Percentiles rank a stretch among this genome's conserved stretches.
Evolutionary conservation across 2,113 vertebrate genomes (phyloP).

Genomic region (Steatornis caripensis): DNA sequence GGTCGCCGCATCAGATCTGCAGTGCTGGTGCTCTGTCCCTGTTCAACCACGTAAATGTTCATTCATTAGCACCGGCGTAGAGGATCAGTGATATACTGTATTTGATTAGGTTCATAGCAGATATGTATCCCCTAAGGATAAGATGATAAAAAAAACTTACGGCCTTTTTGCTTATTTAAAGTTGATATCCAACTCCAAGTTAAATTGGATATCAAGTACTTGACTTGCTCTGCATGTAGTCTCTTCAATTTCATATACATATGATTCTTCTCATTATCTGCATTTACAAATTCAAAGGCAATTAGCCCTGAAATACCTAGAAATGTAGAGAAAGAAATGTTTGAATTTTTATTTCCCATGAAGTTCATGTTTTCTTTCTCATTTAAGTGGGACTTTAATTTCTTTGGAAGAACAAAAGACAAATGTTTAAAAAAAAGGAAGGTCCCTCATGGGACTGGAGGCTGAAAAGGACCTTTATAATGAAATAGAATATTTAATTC

Average conservation of each 20-base stretch:
- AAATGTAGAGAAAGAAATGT: constrained; percentile 52
- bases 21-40: constrained; percentile 44
- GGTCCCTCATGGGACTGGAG: not conserved
- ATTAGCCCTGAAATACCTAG: constrained; percentile 63
- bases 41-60: constrained; percentile 16
- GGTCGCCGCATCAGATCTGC: not conserved
- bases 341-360: constrained; percentile 25
- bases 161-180: constrained; percentile 51
- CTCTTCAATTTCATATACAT: constrained; percentile 9
- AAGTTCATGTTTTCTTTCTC: constrained; percentile 28
- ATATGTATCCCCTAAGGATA: not conserved
- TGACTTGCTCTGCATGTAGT: constrained; percentile 26
- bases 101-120: constrained; percentile 45
- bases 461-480: not conserved
- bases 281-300: constrained; percentile 65
- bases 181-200: constrained; percentile 32
- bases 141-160: constrained; percentile 33
- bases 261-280: constrained; percentile 60
- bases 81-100: constrained; percentile 2
- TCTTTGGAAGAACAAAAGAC: constrained; percentile 29
- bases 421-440: not conserved
- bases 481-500: not conserved
- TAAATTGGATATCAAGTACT: constrained; percentile 31
- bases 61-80: constrained; percentile 32
- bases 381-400: constrained; percentile 46